Conservation (phyloP, 2,888 invertebrate genomes). For the Morpho achilles region DNA sequence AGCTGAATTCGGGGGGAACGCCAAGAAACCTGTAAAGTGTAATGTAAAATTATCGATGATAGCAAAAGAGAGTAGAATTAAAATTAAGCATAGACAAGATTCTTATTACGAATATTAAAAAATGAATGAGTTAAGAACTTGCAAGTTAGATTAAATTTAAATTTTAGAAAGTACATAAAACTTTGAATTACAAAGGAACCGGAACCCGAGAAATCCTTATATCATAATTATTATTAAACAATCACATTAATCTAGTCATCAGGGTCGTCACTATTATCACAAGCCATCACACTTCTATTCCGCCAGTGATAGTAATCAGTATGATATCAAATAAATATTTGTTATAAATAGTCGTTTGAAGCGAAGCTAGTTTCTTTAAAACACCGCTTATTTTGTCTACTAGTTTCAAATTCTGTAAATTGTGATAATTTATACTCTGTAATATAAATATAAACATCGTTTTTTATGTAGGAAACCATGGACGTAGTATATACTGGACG, state of each 20-base stretch:
- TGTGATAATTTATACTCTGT: slow-evolving; percentile 34
- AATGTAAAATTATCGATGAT: slow-evolving; percentile 12
- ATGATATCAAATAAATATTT: slow-evolving; percentile 42
- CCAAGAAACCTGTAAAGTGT: slow-evolving; percentile 21
- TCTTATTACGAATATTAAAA: neutral
- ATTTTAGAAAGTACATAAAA: slow-evolving; percentile 1
- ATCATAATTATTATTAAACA: slow-evolving; percentile 19
- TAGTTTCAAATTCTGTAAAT: slow-evolving; percentile 33
- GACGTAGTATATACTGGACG: too few species aligned
- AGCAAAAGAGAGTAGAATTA: slow-evolving; percentile 1
- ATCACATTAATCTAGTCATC: slow-evolving; percentile 30
- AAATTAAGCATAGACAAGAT: neutral
- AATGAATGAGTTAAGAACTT: neutral
- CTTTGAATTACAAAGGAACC: slow-evolving; percentile 19
- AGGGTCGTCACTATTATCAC: slow-evolving; percentile 60
- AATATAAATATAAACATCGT: neutral
- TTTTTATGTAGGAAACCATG: neutral
- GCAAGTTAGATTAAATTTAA: too few species aligned
- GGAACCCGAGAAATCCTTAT: slow-evolving; percentile 15
- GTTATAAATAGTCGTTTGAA: slow-evolving; percentile 47
- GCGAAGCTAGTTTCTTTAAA: slow-evolving; percentile 61
- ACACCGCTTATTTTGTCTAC: slow-evolving; percentile 54
- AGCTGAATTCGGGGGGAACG: slow-evolving; percentile 24
- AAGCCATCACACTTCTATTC: slow-evolving; percentile 70
- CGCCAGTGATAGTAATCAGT: slow-evolving; percentile 47